Percentiles rank a stretch among this genome's conserved stretches.
Evolutionary conservation across 1,140 invertebrate species (phyloP).

Genomic region (Arion vulgaris): DNA sequence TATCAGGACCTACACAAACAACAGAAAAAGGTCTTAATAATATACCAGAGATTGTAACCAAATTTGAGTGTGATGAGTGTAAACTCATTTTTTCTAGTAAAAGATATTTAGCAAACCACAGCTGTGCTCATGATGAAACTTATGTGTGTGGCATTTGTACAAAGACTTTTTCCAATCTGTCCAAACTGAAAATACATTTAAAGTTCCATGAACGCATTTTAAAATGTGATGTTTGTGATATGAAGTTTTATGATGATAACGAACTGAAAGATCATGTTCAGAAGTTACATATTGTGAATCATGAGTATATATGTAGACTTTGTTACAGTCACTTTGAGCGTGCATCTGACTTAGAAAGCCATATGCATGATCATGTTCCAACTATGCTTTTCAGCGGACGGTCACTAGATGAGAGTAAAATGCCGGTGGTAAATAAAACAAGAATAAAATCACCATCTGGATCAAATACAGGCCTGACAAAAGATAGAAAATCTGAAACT

Average conservation of each 20-base stretch:
- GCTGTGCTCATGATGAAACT: background rate
- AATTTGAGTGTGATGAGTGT: background rate
- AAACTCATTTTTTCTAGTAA: background rate
- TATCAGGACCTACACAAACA: no score
- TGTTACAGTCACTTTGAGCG: background rate
- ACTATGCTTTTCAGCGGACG: conserved; percentile 24
- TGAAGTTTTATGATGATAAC: background rate
- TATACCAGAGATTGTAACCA: background rate
- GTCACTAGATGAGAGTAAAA: background rate
- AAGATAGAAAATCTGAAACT: background rate
- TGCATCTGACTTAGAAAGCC: background rate
- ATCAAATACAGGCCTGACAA: background rate
- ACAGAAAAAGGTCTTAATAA: background rate
- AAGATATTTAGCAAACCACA: background rate
- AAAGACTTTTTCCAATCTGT: background rate
- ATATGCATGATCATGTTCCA: conserved; percentile 9
- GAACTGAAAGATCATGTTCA: conserved; percentile 1
- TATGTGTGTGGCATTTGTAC: conserved; percentile 24
- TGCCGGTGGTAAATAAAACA: background rate
- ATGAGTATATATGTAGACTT: background rate
- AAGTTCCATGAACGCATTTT: conserved; percentile 3
- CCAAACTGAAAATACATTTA: conserved; percentile 24
- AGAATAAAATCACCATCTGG: background rate
- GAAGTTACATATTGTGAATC: background rate
- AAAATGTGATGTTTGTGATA: conserved; percentile 20